Evolutionary conservation across 2,113 vertebrate genomes (phyloP), one percentile per base, ranked within the genome.

Genomic region (Aphyosemion australe): DNA sequence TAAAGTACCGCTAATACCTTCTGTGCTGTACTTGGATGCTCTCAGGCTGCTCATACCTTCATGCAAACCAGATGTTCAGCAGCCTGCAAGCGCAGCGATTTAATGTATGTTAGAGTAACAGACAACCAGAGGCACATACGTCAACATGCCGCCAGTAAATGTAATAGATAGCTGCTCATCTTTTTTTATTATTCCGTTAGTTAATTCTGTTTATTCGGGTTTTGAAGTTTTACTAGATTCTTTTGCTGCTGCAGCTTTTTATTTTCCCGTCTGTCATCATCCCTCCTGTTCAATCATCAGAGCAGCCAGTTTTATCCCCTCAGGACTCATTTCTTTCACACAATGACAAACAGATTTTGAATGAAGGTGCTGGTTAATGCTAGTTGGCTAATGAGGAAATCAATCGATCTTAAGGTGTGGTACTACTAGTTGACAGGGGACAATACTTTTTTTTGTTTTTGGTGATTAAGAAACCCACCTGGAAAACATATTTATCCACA

Each of bases 1-100:
- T 94, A 93, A 96, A 96, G 96, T 94, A 95, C 92, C 94, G 93
- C 92, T 97, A 95, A 95, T 96, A 94, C 94, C 93, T 93, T 94
- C 92, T 94, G 94, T 94, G 94, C 83, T 88, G 93, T 94, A 92
- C 92, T 96, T 93, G 92, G 92, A 92, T 94, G 93, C 94, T 93
- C 92, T 95, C 91, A 89, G 92, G 91, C 94, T 92, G 91, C 92
- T 92, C 64, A 84, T 88, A 77, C 81, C 78, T 43, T 97, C 95
- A 96, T 90, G 69, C 90, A 95, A 95, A 92, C 92, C 96, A 98
- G 95, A 98, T 97, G 96, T 92, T 74, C 72, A 19, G 70, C 63
- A 73, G 65, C 72, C 53, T 75, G 75, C 74, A 80, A 72, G 72
- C 74, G 45, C 50, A 74, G 52, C 34, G 15, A 52, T 64, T 59